Evolutionary conservation across 2,888 invertebrate genomes (phyloP).

Genomic region (Trissolcus japonicus): DNA sequence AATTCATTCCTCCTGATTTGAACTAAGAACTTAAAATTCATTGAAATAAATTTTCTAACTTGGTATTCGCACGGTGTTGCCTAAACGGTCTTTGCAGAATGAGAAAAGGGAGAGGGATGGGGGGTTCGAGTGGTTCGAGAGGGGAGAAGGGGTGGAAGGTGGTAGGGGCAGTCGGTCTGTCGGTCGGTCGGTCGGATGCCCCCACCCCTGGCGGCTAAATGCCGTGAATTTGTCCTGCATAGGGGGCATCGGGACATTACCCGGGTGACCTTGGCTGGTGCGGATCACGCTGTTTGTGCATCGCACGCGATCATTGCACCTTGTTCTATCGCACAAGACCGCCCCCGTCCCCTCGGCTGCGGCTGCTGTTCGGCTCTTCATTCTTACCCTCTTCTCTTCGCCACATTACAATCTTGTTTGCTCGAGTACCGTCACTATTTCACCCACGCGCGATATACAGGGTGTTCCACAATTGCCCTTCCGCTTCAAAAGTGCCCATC

Average conservation of each 20-base stretch:
- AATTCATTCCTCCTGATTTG: too few relatives aligned
- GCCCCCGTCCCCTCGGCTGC: conserved; percentile 30
- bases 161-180: conserved; percentile 50
- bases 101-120: conserved; percentile 2
- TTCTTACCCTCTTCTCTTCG: conserved; percentile 50
- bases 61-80: conserved; percentile 12
- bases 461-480: conserved; percentile 27
- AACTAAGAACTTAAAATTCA: too few relatives aligned
- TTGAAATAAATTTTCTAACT: background rate
- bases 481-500: conserved; percentile 2
- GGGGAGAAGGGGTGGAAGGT: conserved; percentile 19
- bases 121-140: conserved; percentile 11
- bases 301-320: conserved; percentile 71
- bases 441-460: conserved; percentile 50
- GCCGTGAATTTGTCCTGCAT: conserved; percentile 73
- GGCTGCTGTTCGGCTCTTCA: conserved; percentile 44
- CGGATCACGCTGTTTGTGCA: conserved; percentile 72
- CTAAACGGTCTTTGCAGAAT: conserved; percentile 17
- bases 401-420: conserved; percentile 48
- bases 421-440: conserved; percentile 43
- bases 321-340: conserved; percentile 71
- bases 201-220: conserved; percentile 40
- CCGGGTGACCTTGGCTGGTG: conserved; percentile 75
- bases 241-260: conserved; percentile 77
- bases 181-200: conserved; percentile 52